phyloP scores from a whole-genome alignment of 2,797 vertebrate genomes.

The Xiphorhynchus erythropygius region DNA sequence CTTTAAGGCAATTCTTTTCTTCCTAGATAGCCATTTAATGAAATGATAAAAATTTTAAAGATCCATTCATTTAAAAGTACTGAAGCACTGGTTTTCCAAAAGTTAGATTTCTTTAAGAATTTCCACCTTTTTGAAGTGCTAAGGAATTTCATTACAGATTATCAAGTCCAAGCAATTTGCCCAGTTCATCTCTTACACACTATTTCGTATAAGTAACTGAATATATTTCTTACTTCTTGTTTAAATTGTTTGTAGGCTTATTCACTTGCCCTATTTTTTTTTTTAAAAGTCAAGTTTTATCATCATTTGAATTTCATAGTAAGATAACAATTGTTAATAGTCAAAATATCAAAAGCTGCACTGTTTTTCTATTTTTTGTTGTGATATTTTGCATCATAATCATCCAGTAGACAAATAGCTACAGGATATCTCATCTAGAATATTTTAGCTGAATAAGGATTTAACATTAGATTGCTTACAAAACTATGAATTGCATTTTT shows the following conservation, averaged over 20 bases:
- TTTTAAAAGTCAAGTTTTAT: background rate
- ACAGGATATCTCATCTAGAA: background rate
- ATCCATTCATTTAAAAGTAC: background rate
- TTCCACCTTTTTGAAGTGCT: background rate
- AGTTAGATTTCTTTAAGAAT: background rate
- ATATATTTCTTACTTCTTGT: background rate
- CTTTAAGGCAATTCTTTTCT: background rate
- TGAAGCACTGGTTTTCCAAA: background rate
- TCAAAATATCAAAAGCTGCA: background rate
- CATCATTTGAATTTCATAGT: background rate
- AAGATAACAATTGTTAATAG: background rate
- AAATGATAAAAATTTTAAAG: background rate
- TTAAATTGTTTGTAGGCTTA: background rate
- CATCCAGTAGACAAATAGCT: background rate
- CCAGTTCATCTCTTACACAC: accelerated
- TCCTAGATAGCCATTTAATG: background rate
- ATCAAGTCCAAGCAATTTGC: background rate
- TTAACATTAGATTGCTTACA: background rate
- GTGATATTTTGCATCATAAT: background rate
- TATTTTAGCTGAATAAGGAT: background rate
- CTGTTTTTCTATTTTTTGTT: background rate
- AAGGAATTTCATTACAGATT: background rate
- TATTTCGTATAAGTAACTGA: background rate
- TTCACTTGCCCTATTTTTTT: background rate
- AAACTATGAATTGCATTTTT: background rate